These are phyloP conservation scores for Lagodon rhomboides DNA, from an alignment of 2,797 vertebrate species.

Conservation along the genomic window DNA sequence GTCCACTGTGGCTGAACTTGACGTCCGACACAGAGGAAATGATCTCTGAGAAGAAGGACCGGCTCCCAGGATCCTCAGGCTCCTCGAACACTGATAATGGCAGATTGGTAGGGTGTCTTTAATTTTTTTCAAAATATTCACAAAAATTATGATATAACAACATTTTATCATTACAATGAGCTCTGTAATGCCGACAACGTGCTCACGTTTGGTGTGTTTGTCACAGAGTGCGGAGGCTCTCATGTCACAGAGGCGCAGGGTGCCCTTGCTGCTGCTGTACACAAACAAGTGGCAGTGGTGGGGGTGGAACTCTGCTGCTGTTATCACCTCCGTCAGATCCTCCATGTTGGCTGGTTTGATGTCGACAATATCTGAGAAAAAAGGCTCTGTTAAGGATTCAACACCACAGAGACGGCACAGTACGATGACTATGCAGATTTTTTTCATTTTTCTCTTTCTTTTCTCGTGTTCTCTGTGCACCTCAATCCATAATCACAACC, in stretches of 20 bases:
- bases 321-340: conserved; percentile 98
- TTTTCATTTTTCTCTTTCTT: background rate
- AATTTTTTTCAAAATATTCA: no score
- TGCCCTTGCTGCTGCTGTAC: conserved; percentile 99
- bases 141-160: no score
- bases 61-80: conserved; percentile 96
- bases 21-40: conserved; percentile 99
- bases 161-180: background rate
- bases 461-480: background rate
- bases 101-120: background rate
- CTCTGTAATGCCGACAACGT: background rate
- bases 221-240: conserved; percentile 96
- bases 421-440: background rate
- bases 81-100: conserved; percentile 93
- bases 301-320: conserved; percentile 97
- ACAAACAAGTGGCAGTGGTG: conserved; percentile 98
- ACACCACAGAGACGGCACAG: background rate
- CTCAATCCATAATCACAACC: conserved; percentile 18
- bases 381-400: conserved; percentile 81
- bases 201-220: conserved; percentile 94
- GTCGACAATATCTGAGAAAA: conserved; percentile 94
- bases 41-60: conserved; percentile 99
- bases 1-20: conserved; percentile 98
- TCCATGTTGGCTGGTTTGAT: conserved; percentile 99
- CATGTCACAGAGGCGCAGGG: conserved; percentile 98